Percentiles rank a stretch among this genome's conserved stretches.
These are phyloP conservation scores for Acanthosepion esculentum DNA, from an alignment of 2,888 invertebrate genomes.

Conservation along the genomic window DNA sequence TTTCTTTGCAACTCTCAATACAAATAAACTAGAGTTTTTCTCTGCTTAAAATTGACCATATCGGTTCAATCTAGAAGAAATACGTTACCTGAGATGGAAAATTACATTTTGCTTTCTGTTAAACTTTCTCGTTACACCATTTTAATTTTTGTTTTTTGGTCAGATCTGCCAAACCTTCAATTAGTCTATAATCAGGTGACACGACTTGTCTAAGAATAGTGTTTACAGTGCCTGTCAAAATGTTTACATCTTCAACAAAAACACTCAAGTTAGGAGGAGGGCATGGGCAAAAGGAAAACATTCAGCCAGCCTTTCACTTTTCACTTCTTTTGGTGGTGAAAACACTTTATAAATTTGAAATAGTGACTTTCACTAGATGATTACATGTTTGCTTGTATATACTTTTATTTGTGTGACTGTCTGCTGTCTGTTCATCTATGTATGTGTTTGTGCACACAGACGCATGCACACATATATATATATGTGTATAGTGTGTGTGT, in stretches of 20 bases:
- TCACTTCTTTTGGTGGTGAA: too few species aligned
- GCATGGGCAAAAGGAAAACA: background rate
- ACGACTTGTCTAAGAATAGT: background rate
- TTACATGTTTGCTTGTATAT: background rate
- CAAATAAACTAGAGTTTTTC: background rate
- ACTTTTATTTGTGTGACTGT: too few species aligned
- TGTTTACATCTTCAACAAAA: conserved; percentile 22
- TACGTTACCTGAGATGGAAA: background rate
- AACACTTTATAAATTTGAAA: too few species aligned
- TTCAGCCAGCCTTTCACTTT: background rate
- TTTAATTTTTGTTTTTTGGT: background rate
- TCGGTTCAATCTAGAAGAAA: background rate
- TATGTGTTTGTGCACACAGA: background rate
- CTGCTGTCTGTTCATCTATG: background rate
- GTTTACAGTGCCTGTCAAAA: background rate
- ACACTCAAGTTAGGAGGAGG: background rate
- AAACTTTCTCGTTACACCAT: background rate
- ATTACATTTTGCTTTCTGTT: conserved; percentile 8
- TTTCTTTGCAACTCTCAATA: background rate
- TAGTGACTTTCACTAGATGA: background rate
- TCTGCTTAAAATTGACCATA: background rate
- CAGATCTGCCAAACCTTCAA: background rate
- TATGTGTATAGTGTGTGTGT: background rate
- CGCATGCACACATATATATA: background rate
- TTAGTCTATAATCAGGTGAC: background rate